Base-by-base conservation (phyloP, 53 echinoderm and acorn worm genomes). In the Paracentrotus lividus region DNA sequence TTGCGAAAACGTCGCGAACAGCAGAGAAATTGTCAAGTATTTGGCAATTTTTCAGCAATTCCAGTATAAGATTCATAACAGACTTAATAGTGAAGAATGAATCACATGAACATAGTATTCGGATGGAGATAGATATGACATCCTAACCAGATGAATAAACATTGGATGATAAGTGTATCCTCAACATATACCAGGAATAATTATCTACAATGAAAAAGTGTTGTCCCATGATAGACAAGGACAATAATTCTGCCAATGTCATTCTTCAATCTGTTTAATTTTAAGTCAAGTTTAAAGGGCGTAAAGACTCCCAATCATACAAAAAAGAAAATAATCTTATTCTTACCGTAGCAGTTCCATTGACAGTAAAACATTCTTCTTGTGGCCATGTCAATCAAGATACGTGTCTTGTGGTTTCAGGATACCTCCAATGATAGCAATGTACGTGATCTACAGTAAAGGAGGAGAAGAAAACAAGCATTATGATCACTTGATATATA, bases 341-440 rank as follows among this genome's bases (percentile, higher is more conserved):
- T 34, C 97, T 94, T 93, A 98, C 98, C 77, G 98, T 98, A 24
- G 98, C 98, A 40, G 98, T 97, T 26, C 98, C 98, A 33, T 96
- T 98, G 94, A 98, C 94, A n/a, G 96, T 93, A n/a, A n/a, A 3
- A 97, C 98, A 81, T 93, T 95, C 85, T 98, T 97, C 90, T 98
- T 95, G 24, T 97, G 55, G 97, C 97, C 44, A 90, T 40, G 58
- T 95, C 81, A 26, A 94, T 95, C 91, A 97, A 94, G 85, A 96
- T 60, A 1, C 98, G 91, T 0, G 98, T 98, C 95, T 97, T 98
- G 95, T 98, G n/a, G 97, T 84, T 98, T 97, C 44, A 97, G 98
- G 69, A 98, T 98, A 9, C 98, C 98, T 90, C 97, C 98, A 47
- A 98, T 98, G 84, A 98, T 98, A 57, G 96, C 96, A 40, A 98